phyloP scores from a whole-genome alignment of 2,797 vertebrate species.

The Amblyopsis hoosieri region DNA sequence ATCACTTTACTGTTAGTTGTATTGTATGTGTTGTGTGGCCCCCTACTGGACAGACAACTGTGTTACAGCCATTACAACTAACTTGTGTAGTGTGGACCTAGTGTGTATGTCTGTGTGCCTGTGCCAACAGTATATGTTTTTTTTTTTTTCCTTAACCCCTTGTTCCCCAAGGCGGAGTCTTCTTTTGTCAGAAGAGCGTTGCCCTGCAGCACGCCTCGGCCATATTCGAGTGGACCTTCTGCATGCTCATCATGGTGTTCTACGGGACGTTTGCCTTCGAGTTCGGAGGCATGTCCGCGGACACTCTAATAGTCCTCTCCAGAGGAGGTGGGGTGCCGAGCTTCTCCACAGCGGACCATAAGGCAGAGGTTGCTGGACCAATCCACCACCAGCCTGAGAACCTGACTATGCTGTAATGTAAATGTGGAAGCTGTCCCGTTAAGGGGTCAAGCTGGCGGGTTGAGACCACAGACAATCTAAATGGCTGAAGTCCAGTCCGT shows the following conservation, averaged over 20 bases:
- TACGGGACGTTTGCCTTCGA: constrained; percentile 83
- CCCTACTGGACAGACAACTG: constrained; percentile 38
- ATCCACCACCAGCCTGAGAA: constrained; percentile 53
- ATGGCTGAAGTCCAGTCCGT: constrained; percentile 1
- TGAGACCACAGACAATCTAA: constrained; percentile 7
- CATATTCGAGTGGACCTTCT: constrained; percentile 85
- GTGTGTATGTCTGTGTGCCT: neutral
- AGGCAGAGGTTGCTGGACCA: constrained; percentile 45
- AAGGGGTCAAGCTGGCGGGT: constrained; percentile 5
- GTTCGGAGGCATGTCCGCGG: constrained; percentile 75
- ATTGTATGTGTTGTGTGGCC: constrained; percentile 11
- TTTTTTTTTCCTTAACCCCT: constrained; percentile 65
- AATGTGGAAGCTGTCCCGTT: neutral
- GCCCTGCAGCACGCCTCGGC: constrained; percentile 81
- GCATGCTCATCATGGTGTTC: constrained; percentile 82
- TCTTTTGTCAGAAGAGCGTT: constrained; percentile 83
- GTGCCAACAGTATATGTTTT: neutral
- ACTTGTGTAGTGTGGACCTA: constrained; percentile 4
- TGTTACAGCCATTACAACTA: neutral
- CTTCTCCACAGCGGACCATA: constrained; percentile 49
- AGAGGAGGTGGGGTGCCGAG: constrained; percentile 46
- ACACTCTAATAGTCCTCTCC: constrained; percentile 80
- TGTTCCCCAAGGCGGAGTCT: constrained; percentile 73
- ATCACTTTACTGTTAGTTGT: neutral
- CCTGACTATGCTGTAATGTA: constrained; percentile 55